These are phyloP conservation scores for Eulithis testata DNA, from an alignment of 2,888 invertebrate genomes.

Conservation along the genomic window DNA sequence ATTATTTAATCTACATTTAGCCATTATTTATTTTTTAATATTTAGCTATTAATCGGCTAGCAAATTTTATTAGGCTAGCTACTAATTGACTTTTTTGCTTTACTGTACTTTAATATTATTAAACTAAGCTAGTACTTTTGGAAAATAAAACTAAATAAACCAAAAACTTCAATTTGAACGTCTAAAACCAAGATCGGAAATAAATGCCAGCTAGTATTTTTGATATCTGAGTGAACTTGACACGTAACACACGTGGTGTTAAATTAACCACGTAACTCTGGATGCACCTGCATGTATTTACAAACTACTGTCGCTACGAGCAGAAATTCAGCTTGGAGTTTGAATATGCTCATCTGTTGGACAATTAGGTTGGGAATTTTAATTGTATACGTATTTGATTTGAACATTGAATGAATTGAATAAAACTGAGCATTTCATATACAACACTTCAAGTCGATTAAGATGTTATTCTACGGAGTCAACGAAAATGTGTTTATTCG, in stretches of 20 bases:
- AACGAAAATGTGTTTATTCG: slow-evolving; percentile 39
- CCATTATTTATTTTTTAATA: too few relatives aligned
- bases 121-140: background rate
- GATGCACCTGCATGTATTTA: slow-evolving; percentile 26
- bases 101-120: too few relatives aligned
- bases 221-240: slow-evolving; percentile 2
- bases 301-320: slow-evolving; percentile 18
- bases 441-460: too few relatives aligned
- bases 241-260: slow-evolving; percentile 6
- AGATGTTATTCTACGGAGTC: too few relatives aligned
- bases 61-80: too few relatives aligned
- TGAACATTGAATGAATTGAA: too few relatives aligned
- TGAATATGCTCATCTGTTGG: slow-evolving; percentile 14
- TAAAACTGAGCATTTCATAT: too few relatives aligned
- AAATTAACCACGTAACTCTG: slow-evolving; percentile 19
- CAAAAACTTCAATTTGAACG: too few relatives aligned
- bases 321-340: slow-evolving; percentile 14
- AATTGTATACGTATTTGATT: background rate
- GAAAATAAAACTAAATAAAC: background rate
- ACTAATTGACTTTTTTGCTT: too few relatives aligned
- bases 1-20: too few relatives aligned
- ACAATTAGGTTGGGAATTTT: slow-evolving; percentile 11
- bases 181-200: background rate
- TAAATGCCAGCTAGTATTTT: background rate
- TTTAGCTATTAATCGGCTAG: too few relatives aligned